Evolutionary conservation across 2,888 invertebrate species (phyloP), one percentile per base, ranked within the genome.

Genomic region (Ethmia dodecea): DNA sequence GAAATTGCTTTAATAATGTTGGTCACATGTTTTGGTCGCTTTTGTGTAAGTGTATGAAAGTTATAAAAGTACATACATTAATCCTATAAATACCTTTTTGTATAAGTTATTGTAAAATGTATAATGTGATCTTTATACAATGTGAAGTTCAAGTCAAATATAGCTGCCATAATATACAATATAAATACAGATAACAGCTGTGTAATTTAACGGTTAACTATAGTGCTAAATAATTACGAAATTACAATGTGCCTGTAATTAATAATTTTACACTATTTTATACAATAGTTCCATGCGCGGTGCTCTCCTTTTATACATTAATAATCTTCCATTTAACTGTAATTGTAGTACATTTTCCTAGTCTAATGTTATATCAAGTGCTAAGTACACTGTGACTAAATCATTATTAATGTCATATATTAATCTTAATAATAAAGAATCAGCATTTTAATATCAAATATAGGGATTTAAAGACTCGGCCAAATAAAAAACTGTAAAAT

Each of bases 171-270:
- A 56, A 52, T 50, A 51, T 37, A 28, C 27, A 27, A 28, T 28
- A 33, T 20, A 15, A 10, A 11, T 22, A n/a, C 9, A 22, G n/a
- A 22, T 22, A 22, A 22, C 9, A 22, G 8, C 22, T 22, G 3
- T n/a, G 22, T 20, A 9, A 9, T 3, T n/a, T 22, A 22, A 8
- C 22, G n/a, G 4, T 22, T 22, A 22, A 22, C 20, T 20, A 22
- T 22, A 22, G 22, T n/a, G n/a, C 22, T 22, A 18, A 18, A 6
- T 18, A 22, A 22, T 3, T 22, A 15, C n/a, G 50, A 56, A 55
- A 61, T 46, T 42, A 58, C 41, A 49, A 68, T 59, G 78, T 80
- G 80, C 77, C 78, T 78, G 65, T 75, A 67, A 64, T 57, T n/a
- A n/a, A n/a, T 22, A 2, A 22, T n/a, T 22, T 22, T n/a, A 22